phyloP scores from a whole-genome alignment of 2,888 invertebrate species.

The Siphlonurus alternatus region DNA sequence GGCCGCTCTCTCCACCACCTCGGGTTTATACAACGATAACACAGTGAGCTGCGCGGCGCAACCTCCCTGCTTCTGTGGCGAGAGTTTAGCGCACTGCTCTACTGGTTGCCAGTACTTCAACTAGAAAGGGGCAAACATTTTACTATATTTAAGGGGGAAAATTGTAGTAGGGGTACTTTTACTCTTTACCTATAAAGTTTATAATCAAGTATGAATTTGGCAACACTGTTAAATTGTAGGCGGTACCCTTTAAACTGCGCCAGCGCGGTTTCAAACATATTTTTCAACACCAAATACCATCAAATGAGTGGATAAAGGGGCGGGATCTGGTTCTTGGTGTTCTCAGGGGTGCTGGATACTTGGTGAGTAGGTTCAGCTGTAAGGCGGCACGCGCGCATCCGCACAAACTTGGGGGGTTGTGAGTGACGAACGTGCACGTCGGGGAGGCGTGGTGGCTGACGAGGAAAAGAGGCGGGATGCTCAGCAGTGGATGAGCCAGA shows the following conservation, averaged over 20 bases:
- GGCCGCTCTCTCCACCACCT: neutral
- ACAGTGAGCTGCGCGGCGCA: neutral
- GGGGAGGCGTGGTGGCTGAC: no score
- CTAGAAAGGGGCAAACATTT: neutral
- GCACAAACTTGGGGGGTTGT: no score
- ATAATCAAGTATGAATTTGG: neutral
- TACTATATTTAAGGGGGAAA: neutral
- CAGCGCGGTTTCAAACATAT: neutral
- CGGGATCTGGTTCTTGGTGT: neutral
- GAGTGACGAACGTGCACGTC: no score
- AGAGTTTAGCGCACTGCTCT: neutral
- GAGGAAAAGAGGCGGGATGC: no score
- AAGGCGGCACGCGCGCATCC: no score
- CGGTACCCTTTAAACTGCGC: constrained; percentile 3
- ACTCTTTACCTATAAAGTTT: neutral
- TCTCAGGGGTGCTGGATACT: no score
- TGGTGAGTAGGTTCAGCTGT: no score
- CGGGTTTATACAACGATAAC: neutral
- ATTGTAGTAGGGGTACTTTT: neutral
- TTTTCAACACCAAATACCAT: neutral
- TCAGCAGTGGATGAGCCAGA: no score
- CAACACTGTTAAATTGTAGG: neutral
- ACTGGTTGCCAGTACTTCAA: neutral
- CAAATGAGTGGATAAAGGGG: constrained; percentile 3
- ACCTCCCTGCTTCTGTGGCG: neutral